Evolutionary conservation across 2,797 vertebrate genomes (phyloP).

Genomic region (Epinephelus awoara): DNA sequence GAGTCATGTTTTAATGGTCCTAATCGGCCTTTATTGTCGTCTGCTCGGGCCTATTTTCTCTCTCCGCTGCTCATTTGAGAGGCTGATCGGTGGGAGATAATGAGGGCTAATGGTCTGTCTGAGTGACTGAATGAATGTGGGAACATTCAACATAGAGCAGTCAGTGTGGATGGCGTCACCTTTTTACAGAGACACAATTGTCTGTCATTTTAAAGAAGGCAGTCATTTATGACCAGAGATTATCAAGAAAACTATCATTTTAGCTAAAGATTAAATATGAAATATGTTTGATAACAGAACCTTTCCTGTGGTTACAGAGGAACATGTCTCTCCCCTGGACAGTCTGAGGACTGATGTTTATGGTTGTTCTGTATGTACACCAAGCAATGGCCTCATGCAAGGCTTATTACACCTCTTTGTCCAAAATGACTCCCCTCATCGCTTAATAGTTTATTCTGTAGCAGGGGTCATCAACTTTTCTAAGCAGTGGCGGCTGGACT

Average conservation of each 20-base stretch:
- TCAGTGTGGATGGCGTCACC: background rate
- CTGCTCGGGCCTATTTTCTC: constrained; percentile 13
- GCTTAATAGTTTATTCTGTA: background rate
- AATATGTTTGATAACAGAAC: background rate
- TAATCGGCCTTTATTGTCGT: constrained; percentile 29
- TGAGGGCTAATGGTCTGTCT: constrained; percentile 24
- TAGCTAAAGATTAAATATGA: background rate
- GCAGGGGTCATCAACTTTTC: too few species aligned
- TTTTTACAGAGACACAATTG: constrained; percentile 8
- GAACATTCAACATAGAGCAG: background rate
- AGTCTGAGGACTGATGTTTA: constrained; percentile 2
- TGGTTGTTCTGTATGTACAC: background rate
- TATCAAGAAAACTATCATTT: background rate
- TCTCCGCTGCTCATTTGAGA: constrained; percentile 14
- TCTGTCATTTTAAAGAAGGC: constrained; percentile 10
- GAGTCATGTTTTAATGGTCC: constrained; percentile 42
- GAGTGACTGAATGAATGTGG: constrained; percentile 9
- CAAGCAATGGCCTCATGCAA: background rate
- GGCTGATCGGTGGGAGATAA: constrained; percentile 20
- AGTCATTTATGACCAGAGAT: background rate
- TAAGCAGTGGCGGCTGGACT: too few species aligned
- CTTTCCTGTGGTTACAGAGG: background rate
- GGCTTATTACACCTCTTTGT: constrained; percentile 5
- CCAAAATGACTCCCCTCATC: background rate
- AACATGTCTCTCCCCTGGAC: background rate